Conservation (phyloP, 2,113 vertebrate species). For the Loxodonta africana region DNA sequence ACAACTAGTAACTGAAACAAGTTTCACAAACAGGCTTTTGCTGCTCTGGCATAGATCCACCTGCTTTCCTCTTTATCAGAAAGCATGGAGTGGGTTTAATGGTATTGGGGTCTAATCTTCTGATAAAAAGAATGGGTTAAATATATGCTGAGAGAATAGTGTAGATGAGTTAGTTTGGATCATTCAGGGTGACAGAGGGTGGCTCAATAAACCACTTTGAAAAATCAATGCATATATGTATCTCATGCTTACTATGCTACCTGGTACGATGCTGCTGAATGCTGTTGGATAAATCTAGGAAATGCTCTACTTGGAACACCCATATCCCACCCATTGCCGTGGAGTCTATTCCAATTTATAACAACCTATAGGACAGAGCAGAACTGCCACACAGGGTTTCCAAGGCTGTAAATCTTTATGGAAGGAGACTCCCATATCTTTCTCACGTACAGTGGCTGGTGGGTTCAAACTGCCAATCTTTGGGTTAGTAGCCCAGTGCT, state of each 20-base stretch:
- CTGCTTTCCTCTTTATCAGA: neutral
- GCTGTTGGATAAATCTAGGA: neutral
- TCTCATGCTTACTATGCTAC: neutral
- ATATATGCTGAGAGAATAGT: neutral
- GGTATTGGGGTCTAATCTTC: neutral
- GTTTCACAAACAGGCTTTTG: conserved; percentile 3
- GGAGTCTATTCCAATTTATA: neutral
- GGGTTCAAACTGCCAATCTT: too few species aligned
- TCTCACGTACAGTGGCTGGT: too few species aligned
- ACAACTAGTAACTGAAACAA: neutral
- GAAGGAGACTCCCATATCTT: neutral
- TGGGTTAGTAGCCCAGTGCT: too few species aligned
- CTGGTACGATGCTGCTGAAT: fast-evolving
- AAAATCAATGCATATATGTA: fast-evolving
- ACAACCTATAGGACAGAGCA: neutral
- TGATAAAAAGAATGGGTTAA: neutral
- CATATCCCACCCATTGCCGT: neutral
- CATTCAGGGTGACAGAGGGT: neutral
- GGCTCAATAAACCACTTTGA: neutral
- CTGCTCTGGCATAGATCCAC: neutral
- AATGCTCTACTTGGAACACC: neutral
- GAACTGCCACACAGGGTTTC: neutral
- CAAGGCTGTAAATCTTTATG: neutral
- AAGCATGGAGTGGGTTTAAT: neutral
- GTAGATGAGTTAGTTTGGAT: neutral